A percentile compares a stretch with the other conserved stretches of the same genome.
Evolutionary conservation across 1,140 invertebrate genomes (phyloP).

Genomic region (Achatina immaculata): DNA sequence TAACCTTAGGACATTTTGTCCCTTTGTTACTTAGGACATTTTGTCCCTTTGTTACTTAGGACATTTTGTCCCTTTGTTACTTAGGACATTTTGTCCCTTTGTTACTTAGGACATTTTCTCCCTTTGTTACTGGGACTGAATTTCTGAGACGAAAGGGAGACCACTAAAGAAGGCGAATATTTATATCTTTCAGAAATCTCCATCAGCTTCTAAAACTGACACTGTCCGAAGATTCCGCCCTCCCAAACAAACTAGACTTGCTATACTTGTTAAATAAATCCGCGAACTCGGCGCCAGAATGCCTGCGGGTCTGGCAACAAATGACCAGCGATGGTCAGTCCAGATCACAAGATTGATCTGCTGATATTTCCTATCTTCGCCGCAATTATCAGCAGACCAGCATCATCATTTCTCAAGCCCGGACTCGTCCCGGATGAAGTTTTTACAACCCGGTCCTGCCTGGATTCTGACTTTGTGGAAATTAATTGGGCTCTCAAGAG

Average conservation of each 20-base stretch:
- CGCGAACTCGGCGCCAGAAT: neutral
- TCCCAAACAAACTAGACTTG: neutral
- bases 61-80: no score
- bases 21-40: no score
- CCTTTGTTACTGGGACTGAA: no score
- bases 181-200: no score
- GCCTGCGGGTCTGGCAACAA: neutral
- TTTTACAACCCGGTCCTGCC: conserved; percentile 9
- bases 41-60: no score
- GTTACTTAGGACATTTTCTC: no score
- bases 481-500: conserved; percentile 27
- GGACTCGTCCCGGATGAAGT: neutral
- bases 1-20: no score
- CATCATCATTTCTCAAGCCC: conserved; percentile 25
- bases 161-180: neutral
- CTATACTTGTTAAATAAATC: neutral
- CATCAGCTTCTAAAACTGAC: no score
- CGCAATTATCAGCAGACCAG: conserved; percentile 2
- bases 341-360: conserved; percentile 19
- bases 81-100: no score
- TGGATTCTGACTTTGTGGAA: neutral
- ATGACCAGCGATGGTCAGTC: conserved; percentile 28
- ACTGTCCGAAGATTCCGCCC: neutral
- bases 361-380: conserved; percentile 9
- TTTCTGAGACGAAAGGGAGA: no score